Evolutionary conservation across 2,888 invertebrate species (phyloP), one percentile per base, ranked within the genome.

Genomic region (Argyresthia albistria): DNA sequence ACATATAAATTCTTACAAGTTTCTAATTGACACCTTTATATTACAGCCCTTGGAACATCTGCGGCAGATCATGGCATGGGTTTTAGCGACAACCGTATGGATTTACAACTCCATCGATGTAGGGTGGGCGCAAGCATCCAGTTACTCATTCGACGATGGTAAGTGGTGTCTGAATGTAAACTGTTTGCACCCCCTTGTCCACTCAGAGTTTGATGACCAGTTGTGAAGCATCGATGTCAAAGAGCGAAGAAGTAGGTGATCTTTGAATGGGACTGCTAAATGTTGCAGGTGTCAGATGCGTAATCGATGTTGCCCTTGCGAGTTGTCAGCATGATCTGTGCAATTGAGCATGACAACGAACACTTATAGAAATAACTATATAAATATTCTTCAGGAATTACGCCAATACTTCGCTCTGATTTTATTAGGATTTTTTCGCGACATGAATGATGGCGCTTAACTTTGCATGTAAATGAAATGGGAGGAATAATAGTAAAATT

Each of bases 1-100:
- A 52, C 25, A 4, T 25, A 25, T 25, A 25, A 6, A 25, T 25
- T 25, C n/a, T n/a, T n/a, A n/a, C n/a, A n/a, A n/a, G n/a, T n/a
- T 25, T 25, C 25, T 25, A 25, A 25, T 25, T 2, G 25, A 4
- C 25, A 25, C 25, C 25, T 43, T 47, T 43, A n/a, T 55, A 25
- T 66, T 69, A 16, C 68, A 92, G 92, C 92, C 92, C 0, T 64
- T 91, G 35, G 82, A 88, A 56, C 89, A 92, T 62, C 62, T 92
- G 42, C 74, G 89, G 0, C 77, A 88, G 39, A 63, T 90, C 3
- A 65, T 90, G 64, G 86, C 89, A 57, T 92, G 91, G 91, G 73
- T 90, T 54, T 59, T 90, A 47, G 81, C 89, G 43, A 89, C 90
- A 35, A 68, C 90, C 35, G 66, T 91, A 45, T 90, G 91, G 86